Percentiles rank a stretch among this genome's conserved stretches.
Evolutionary conservation across 2,888 invertebrate genomes (phyloP).

Genomic region (Stenurella melanura): DNA sequence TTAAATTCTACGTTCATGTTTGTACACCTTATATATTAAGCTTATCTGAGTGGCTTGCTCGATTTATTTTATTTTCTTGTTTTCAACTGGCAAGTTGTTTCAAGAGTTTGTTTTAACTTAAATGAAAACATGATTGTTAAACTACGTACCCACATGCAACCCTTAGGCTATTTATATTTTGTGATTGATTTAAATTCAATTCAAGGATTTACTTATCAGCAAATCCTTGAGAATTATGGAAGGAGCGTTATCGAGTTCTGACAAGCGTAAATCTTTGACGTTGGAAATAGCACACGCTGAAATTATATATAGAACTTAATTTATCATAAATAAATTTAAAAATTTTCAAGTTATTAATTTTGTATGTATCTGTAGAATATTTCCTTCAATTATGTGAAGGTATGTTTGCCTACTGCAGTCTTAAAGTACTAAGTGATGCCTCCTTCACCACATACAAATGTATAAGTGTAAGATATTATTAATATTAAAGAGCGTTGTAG

Average conservation of each 20-base stretch:
- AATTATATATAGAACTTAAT: too few relatives aligned
- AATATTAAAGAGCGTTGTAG: too few relatives aligned
- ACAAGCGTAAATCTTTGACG: background rate
- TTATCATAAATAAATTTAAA: too few relatives aligned
- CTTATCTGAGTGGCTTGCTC: background rate
- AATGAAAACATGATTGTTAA: constrained; percentile 23
- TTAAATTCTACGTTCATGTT: background rate
- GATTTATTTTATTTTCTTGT: constrained; percentile 16
- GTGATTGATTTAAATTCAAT: constrained; percentile 32
- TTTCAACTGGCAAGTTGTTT: constrained; percentile 7
- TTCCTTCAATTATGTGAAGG: too few relatives aligned
- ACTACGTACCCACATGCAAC: constrained; percentile 27
- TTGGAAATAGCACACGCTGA: background rate
- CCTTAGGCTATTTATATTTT: constrained; percentile 24
- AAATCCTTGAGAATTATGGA: constrained; percentile 1
- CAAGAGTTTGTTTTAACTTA: constrained; percentile 2
- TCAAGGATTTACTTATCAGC: constrained; percentile 26
- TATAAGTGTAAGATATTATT: too few relatives aligned
- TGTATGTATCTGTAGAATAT: too few relatives aligned
- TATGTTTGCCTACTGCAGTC: too few relatives aligned
- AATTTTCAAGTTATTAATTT: too few relatives aligned
- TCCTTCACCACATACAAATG: too few relatives aligned
- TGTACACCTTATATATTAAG: constrained; percentile 9
- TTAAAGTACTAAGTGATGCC: too few relatives aligned
- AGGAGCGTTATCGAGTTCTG: background rate